Evolutionary conservation across 2,113 vertebrate species (phyloP), one percentile per base, ranked within the genome.

Genomic region (Bettongia penicillata): DNA sequence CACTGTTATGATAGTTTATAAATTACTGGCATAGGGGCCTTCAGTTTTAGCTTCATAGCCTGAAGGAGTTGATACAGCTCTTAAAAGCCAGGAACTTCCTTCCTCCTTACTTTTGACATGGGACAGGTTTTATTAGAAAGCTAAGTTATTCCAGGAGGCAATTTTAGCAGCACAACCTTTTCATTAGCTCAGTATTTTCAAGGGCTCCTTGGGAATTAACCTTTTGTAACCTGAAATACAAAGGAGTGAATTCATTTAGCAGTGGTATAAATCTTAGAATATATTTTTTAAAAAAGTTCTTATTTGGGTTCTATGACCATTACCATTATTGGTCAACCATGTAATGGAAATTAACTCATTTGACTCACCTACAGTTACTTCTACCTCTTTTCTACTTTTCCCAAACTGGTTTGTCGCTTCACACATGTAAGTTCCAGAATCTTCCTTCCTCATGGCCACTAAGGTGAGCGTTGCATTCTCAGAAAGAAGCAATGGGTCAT

Each of bases 401-500:
- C 98, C 98, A 55, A 96, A 90, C 0, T 0, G 19, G 91, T 99
- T 99, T 95, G 89, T 94, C 91, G 96, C 98, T 98, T 98, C 98
- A 95, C 98, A 99, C 92, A 98, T 94, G 48, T 99, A 99, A 97
- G 96, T 96, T 2, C 98, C 98, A 93, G 97, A 95, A 93, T 98
- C 98, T 97, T 98, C 96, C 57, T 68, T 92, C 94, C 94, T 97
- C 96, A 98, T 94, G 1, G 93, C 97, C 92, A 97, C 53, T 94
- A 99, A 96, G 3, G 97, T 98, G 52, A 98, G 97, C 90, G 95
- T 98, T 37, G 97, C 96, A 49, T 95, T 97, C 51, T 90, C 2
- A 24, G 93, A 98, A 94, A 98, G 97, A 50, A 92, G 91, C 92
- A 97, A 97, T 7, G 77, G 53, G 11, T 94, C 92, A 6, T 97